These are phyloP conservation scores for Bryconaethiops microstoma DNA, from an alignment of 2,797 vertebrate genomes.

Conservation along the genomic window DNA sequence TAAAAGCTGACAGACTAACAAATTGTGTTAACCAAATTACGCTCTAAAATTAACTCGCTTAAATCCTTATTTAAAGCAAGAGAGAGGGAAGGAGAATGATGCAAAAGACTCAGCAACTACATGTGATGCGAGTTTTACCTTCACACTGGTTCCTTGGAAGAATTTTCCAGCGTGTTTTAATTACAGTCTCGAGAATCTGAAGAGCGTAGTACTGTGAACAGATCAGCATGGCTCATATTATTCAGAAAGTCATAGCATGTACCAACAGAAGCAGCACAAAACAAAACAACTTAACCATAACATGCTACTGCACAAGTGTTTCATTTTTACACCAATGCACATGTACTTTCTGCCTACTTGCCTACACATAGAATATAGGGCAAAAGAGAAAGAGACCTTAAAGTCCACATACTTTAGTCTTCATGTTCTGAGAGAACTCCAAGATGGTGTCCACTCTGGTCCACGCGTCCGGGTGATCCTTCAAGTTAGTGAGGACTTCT, in stretches of 20 bases:
- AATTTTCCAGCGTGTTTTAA: conserved; percentile 99
- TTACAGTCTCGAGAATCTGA: conserved; percentile 98
- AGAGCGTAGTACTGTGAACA: conserved; percentile 97
- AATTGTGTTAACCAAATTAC: neutral
- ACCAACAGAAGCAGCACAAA: neutral
- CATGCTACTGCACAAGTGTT: neutral
- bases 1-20: neutral
- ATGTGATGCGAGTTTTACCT: conserved; percentile 74
- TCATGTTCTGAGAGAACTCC: conserved; percentile 99
- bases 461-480: conserved; percentile 98
- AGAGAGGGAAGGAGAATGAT: neutral
- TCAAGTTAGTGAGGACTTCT: conserved; percentile 96
- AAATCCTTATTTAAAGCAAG: neutral
- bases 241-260: neutral
- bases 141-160: conserved; percentile 97
- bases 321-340: neutral
- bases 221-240: neutral
- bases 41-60: too few species aligned
- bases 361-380: neutral
- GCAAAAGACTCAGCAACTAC: neutral
- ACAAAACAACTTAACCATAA: neutral
- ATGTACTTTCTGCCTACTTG: neutral
- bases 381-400: neutral
- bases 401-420: conserved; percentile 89
- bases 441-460: conserved; percentile 98